Conservation (phyloP, 2,797 vertebrate genomes). For the Manis crassicaudata region DNA sequence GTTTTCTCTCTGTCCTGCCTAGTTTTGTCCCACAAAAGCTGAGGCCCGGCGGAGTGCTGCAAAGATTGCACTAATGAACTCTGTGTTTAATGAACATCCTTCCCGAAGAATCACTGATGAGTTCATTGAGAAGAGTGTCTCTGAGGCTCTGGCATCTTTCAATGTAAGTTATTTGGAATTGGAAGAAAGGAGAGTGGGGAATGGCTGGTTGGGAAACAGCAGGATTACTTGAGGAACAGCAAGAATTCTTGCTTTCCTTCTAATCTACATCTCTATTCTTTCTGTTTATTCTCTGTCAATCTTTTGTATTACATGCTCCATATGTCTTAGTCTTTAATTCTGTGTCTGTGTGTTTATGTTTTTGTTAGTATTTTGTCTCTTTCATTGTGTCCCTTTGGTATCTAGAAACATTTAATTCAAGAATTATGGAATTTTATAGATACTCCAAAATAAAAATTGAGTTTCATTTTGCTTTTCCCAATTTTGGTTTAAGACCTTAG, state of each 20-base stretch:
- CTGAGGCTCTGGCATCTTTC: conserved; percentile 95
- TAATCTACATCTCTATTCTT: conserved; percentile 11
- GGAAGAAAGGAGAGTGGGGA: not conserved
- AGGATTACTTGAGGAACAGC: too few species aligned
- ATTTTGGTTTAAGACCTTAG: not conserved
- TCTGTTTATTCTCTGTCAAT: conserved; percentile 24
- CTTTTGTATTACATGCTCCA: not conserved
- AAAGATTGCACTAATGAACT: conserved; percentile 99
- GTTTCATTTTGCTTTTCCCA: not conserved
- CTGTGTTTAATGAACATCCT: conserved; percentile 98
- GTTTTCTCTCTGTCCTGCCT: conserved; percentile 53
- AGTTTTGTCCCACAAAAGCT: conserved; percentile 98
- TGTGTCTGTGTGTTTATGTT: not conserved
- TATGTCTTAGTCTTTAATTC: conserved; percentile 21
- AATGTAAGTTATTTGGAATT: conserved; percentile 88
- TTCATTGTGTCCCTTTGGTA: conserved; percentile 41
- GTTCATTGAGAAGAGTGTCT: conserved; percentile 98
- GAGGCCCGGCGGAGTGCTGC: conserved; percentile 96
- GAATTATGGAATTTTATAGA: not conserved
- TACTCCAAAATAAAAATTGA: conserved; percentile 13
- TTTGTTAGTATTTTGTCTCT: conserved; percentile 33
- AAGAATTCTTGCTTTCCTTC: conserved; percentile 23
- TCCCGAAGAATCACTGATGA: conserved; percentile 96
- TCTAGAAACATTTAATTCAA: conserved; percentile 57
- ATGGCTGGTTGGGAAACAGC: not conserved